Evolutionary conservation across 2,113 vertebrate species (phyloP).

Genomic region (Odocoileus hemionus): DNA sequence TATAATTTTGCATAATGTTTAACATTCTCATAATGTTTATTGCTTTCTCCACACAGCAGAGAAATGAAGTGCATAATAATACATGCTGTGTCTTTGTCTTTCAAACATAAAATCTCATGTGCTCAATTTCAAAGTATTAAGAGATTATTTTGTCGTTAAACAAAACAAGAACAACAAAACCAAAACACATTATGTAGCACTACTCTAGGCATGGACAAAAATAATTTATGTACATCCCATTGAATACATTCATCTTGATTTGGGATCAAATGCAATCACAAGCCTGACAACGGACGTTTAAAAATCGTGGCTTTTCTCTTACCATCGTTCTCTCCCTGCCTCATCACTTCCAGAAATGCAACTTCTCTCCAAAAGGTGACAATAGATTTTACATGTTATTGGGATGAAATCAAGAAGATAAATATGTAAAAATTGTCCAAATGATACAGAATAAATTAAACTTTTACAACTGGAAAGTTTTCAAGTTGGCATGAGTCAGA

Average conservation of each 20-base stretch:
- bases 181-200: conserved; percentile 74
- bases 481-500: conserved; percentile 56
- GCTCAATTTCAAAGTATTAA: conserved; percentile 80
- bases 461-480: conserved; percentile 39
- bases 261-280: conserved; percentile 77
- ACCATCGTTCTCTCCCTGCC: conserved; percentile 30
- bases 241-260: conserved; percentile 83
- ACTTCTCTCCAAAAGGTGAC: conserved; percentile 46
- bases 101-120: conserved; percentile 80
- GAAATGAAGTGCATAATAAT: conserved; percentile 91
- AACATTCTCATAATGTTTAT: conserved; percentile 85
- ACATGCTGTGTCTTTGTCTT: conserved; percentile 82
- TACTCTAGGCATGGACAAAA: conserved; percentile 80
- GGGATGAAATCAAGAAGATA: conserved; percentile 54
- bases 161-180: conserved; percentile 75
- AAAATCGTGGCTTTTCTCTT: conserved; percentile 47
- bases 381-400: conserved; percentile 49
- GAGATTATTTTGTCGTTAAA: conserved; percentile 83
- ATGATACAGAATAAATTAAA: conserved; percentile 77
- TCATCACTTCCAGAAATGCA: conserved; percentile 73
- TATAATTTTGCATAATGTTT: conserved; percentile 87
- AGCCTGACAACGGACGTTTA: conserved; percentile 68
- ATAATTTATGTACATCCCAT: conserved; percentile 80
- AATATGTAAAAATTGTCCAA: conserved; percentile 56
- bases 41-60: conserved; percentile 92